Base-by-base conservation (phyloP, 2,113 vertebrate species). In the Apeltes quadracus region DNA sequence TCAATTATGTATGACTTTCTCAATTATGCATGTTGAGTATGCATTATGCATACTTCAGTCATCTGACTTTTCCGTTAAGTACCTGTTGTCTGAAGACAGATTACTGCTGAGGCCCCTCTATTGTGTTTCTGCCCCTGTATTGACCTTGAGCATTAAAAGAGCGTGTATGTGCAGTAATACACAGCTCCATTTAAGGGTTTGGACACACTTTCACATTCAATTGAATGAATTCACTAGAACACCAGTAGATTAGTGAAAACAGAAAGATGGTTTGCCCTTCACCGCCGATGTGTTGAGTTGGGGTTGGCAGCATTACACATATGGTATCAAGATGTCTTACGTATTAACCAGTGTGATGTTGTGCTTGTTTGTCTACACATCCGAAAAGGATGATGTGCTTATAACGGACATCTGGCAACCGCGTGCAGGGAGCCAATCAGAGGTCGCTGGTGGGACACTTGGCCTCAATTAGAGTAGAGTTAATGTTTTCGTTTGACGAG, bases 11-110 rank as follows among this genome's bases (percentile, higher is more conserved):
- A 89, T 76, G 69, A 11, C 9, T 55, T 56, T 46, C 86, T 90
- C 63, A 86, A 91, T 91, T 89, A 90, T 90, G 84, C 84, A 90
- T 22, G 61, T 70, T 63, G 57, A 76, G 78, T 87, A 63, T 84
- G 66, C 69, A 80, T 80, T 56, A 85, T 91, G 79, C 83, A 88
- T 90, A 83, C 90, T 88, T 89, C 69, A 88, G 44, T 44, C 59
- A 72, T 82, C 36, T 72, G 82, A 86, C 59, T 78, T 88, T 84
- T 79, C 76, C 59, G 62, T 87, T 68, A 87, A 86, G 72, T 57
- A 89, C 72, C 76, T 84, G 79, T 70, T 65, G 66, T 58, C 34
- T 5, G 29, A 76, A 44, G 61, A 62, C 32, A n/a, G 62, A 77
- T 84, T 66, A 71, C 39, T 23, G 63, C 16, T 27, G 53, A 81